A percentile compares a stretch with the other conserved stretches of the same genome.
Evolutionary conservation across 1,140 invertebrate genomes (phyloP).

Genomic region (Procambarus clarkii): DNA sequence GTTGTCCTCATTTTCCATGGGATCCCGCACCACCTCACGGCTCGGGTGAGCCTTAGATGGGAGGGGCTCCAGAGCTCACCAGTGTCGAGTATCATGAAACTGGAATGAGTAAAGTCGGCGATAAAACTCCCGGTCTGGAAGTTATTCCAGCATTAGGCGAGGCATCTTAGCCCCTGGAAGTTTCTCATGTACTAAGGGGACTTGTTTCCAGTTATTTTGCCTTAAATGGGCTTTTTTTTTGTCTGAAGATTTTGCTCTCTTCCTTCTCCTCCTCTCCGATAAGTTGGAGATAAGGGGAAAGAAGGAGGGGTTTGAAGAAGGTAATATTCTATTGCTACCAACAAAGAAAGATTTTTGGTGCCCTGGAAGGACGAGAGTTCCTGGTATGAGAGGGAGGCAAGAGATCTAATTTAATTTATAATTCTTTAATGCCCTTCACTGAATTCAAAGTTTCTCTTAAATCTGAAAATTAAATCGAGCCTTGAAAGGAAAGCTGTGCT

Average conservation of each 20-base stretch:
- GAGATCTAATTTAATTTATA: too few relatives aligned
- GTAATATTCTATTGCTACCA: too few relatives aligned
- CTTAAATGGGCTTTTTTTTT: background rate
- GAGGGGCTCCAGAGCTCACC: background rate
- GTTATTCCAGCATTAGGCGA: slow-evolving; percentile 31
- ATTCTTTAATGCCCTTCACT: too few relatives aligned
- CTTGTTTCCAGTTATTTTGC: background rate
- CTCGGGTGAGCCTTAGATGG: background rate
- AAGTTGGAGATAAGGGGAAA: too few relatives aligned
- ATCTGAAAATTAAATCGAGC: too few relatives aligned
- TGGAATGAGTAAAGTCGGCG: slow-evolving; percentile 24
- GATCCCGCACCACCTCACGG: background rate
- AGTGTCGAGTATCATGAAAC: slow-evolving; percentile 30
- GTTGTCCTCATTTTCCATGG: background rate
- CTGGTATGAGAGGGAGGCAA: too few relatives aligned
- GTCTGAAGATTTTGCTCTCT: background rate
- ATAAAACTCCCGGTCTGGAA: slow-evolving; percentile 4
- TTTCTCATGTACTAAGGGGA: background rate
- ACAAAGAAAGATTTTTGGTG: too few relatives aligned
- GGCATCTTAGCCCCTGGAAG: background rate
- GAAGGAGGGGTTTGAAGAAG: too few relatives aligned
- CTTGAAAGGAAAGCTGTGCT: too few relatives aligned
- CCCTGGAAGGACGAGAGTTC: too few relatives aligned
- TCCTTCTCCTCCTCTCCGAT: too few relatives aligned
- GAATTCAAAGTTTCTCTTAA: too few relatives aligned